Percentiles rank a stretch among this genome's conserved stretches.
Conservation (phyloP, 2,797 vertebrate genomes). For the Muscicapa comitata region DNA sequence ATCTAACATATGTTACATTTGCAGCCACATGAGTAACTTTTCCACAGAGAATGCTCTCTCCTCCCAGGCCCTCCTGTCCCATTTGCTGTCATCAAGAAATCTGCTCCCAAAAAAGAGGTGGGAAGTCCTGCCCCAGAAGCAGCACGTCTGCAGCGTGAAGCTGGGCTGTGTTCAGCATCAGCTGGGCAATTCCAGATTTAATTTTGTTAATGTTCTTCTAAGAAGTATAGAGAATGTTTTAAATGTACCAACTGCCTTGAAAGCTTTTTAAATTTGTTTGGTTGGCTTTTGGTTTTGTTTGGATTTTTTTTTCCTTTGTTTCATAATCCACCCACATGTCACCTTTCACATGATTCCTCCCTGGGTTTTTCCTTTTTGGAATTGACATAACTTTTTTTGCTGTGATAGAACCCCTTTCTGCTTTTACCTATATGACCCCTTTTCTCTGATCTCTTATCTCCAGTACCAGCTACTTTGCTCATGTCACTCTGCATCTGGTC, state of each 20-base stretch:
- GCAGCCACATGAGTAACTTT: not conserved
- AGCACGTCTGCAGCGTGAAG: accelerated
- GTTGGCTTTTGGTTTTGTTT: not conserved
- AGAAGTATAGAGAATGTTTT: not conserved
- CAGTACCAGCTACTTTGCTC: not conserved
- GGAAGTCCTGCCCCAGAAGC: not conserved
- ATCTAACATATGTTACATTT: not conserved
- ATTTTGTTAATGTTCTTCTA: not conserved
- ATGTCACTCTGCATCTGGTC: not conserved
- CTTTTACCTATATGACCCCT: not conserved
- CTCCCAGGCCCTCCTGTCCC: not conserved
- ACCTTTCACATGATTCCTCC: not conserved
- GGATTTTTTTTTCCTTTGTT: not conserved
- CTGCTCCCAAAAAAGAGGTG: not conserved
- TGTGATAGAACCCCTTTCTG: not conserved
- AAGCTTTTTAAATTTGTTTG: not conserved
- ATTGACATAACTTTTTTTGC: not conserved
- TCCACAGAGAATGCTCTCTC: not conserved
- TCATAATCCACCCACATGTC: not conserved
- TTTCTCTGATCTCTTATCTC: not conserved
- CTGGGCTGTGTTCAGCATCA: not conserved
- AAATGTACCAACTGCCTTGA: not conserved
- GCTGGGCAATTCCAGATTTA: not conserved
- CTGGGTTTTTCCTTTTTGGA: not conserved
- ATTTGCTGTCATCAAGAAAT: not conserved